Conservation (phyloP, 2,797 vertebrate species). For the Knipowitschia caucasica region DNA sequence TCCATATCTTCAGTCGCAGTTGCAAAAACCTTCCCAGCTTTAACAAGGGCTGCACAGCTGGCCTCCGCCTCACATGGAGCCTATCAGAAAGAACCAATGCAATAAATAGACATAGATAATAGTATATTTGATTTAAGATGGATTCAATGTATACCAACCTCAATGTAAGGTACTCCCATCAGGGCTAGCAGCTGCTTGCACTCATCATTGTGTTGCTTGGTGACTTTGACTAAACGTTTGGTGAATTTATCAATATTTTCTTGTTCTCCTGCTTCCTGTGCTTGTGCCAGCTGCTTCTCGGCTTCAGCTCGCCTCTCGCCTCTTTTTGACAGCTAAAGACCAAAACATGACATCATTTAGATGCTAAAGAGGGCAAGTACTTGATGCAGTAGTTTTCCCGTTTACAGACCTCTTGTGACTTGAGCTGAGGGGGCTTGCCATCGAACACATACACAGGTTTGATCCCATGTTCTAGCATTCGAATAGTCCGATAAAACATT, state of each 20-base stretch:
- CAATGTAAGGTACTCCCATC: slow-evolving; percentile 93
- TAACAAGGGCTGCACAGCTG: slow-evolving; percentile 91
- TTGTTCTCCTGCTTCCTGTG: slow-evolving; percentile 85
- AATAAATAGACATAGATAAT: background rate
- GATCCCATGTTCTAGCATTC: slow-evolving; percentile 94
- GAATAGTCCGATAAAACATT: slow-evolving; percentile 97
- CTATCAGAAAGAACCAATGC: slow-evolving; percentile 38
- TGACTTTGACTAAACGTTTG: slow-evolving; percentile 94
- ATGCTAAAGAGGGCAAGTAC: background rate
- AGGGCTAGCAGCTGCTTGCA: slow-evolving; percentile 88
- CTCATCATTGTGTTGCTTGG: slow-evolving; percentile 90
- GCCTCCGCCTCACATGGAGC: slow-evolving; percentile 95
- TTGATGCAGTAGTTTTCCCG: background rate
- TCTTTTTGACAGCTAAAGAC: slow-evolving; percentile 80
- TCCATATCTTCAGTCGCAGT: slow-evolving; percentile 98
- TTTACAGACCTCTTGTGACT: slow-evolving; percentile 84
- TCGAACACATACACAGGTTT: slow-evolving; percentile 96
- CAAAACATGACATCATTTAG: background rate
- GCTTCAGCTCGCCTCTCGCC: slow-evolving; percentile 89
- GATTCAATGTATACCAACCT: slow-evolving; percentile 54
- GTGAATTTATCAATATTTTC: slow-evolving; percentile 90
- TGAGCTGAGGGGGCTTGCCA: slow-evolving; percentile 92
- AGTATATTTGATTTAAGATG: no score
- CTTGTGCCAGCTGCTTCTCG: slow-evolving; percentile 87
- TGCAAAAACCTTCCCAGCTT: slow-evolving; percentile 89